These are phyloP conservation scores for Colinus virginianus DNA, from an alignment of 2,113 vertebrate species.

Conservation along the genomic window DNA sequence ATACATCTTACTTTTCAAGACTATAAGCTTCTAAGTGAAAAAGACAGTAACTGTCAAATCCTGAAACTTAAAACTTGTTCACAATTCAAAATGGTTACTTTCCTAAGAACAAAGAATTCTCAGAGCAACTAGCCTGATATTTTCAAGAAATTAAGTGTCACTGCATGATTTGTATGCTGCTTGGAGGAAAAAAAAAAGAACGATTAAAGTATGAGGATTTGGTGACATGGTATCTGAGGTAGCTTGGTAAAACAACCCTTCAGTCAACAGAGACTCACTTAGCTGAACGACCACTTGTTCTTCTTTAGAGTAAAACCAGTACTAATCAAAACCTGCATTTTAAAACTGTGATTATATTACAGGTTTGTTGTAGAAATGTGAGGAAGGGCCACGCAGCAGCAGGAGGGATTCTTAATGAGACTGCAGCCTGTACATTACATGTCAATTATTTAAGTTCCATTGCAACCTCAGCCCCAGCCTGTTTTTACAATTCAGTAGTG, in stretches of 20 bases:
- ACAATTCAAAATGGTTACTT: neutral
- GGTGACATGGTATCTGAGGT: neutral
- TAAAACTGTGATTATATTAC: neutral
- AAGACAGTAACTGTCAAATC: neutral
- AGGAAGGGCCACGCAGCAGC: neutral
- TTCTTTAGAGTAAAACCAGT: neutral
- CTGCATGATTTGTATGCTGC: neutral
- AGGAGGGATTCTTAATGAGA: slow-evolving; percentile 2
- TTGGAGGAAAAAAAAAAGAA: neutral
- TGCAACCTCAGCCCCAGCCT: neutral
- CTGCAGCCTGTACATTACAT: neutral
- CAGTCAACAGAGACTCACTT: neutral
- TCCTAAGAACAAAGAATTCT: neutral
- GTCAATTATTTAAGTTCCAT: neutral
- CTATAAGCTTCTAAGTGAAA: neutral
- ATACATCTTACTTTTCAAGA: neutral
- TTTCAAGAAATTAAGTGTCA: neutral
- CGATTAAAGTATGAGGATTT: neutral
- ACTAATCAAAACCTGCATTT: neutral
- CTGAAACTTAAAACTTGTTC: neutral
- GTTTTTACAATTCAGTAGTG: neutral
- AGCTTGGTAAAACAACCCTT: neutral
- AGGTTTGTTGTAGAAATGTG: neutral
- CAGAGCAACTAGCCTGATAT: neutral
- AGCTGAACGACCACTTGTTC: neutral